phyloP scores from a whole-genome alignment of 2,797 vertebrate species.

The Decapterus maruadsi region DNA sequence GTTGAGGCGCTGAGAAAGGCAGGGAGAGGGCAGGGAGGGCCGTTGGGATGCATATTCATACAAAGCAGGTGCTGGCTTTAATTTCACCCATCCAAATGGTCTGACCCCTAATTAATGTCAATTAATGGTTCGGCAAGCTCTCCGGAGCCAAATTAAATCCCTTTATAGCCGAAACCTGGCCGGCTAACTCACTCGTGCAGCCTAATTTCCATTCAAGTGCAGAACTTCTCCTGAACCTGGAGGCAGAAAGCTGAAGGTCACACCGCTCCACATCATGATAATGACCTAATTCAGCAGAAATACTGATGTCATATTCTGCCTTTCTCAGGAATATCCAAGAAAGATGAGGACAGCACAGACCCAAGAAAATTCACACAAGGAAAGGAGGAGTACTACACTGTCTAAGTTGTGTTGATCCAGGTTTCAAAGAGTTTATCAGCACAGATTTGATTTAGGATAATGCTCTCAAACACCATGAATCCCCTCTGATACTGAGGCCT shows the following conservation, averaged over 20 bases:
- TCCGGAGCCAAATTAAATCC: conserved; percentile 52
- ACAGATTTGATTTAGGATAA: conserved; percentile 40
- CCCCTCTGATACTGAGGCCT: conserved; percentile 4
- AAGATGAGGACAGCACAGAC: background rate
- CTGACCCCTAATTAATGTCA: conserved; percentile 81
- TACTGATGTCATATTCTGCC: background rate
- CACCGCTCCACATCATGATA: background rate
- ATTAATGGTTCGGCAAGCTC: conserved; percentile 67
- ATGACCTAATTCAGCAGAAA: background rate
- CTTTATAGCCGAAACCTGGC: conserved; percentile 22
- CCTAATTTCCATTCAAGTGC: conserved; percentile 10
- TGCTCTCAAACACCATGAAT: conserved; percentile 31
- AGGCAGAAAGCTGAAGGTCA: conserved; percentile 26
- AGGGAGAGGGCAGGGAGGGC: conserved; percentile 27
- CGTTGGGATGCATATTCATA: conserved; percentile 85
- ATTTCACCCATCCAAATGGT: conserved; percentile 71
- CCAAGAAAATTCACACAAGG: conserved; percentile 16
- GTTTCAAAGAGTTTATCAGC: conserved; percentile 39
- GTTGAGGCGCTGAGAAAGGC: conserved; percentile 21
- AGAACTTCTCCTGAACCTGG: background rate
- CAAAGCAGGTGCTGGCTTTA: conserved; percentile 79
- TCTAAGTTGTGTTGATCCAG: background rate
- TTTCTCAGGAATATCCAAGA: background rate
- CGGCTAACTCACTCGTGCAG: conserved; percentile 4
- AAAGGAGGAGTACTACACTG: background rate